Evolutionary conservation across 2,113 vertebrate genomes (phyloP).

Genomic region (Triplophysa tibetana): DNA sequence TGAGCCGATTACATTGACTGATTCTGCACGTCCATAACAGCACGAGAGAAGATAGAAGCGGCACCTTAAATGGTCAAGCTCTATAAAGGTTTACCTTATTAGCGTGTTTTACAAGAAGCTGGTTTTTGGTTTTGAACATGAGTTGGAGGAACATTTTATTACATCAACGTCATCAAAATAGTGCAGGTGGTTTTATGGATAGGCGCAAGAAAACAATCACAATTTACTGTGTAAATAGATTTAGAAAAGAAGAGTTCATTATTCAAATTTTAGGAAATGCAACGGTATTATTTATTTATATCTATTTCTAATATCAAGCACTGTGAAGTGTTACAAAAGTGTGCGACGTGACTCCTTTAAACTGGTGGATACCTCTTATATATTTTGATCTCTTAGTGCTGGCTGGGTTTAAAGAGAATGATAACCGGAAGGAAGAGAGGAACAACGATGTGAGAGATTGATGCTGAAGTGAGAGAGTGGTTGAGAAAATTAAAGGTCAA

Average conservation of each 20-base stretch:
- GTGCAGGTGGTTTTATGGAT: no score
- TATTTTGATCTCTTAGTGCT: background rate
- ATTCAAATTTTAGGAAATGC: no score
- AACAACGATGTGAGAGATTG: background rate
- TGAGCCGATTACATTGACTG: background rate
- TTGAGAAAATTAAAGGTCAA: constrained; percentile 1
- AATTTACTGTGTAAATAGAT: no score
- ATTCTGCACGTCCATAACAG: background rate
- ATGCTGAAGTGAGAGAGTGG: background rate
- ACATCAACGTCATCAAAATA: no score
- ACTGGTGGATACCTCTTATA: no score
- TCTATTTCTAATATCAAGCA: no score
- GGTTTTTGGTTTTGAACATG: background rate
- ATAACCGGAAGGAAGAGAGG: background rate
- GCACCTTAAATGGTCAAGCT: background rate
- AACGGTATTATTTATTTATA: no score
- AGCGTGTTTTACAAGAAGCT: background rate
- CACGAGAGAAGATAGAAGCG: background rate
- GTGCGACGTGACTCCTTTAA: no score
- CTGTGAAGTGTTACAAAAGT: background rate
- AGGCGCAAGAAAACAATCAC: no score
- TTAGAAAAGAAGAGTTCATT: no score
- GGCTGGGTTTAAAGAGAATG: background rate
- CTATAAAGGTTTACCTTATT: constrained; percentile 1
- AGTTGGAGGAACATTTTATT: no score